Evolutionary conservation across 2,797 vertebrate genomes (phyloP), one percentile per base, ranked within the genome.

Genomic region (Poecile montanus): DNA sequence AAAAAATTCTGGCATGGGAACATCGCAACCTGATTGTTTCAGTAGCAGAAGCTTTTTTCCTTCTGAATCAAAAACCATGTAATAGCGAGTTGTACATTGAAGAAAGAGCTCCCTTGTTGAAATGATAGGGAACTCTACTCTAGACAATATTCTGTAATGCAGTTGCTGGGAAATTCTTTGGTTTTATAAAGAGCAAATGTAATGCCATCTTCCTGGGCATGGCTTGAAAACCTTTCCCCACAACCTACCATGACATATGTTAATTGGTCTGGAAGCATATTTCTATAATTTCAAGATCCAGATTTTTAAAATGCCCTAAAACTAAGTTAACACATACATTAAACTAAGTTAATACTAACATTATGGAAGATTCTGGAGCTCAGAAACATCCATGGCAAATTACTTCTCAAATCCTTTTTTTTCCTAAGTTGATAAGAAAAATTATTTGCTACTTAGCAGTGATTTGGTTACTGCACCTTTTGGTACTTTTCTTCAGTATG

Each of bases 1-100:
- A 7, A 92, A 90, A 71, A 79, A 30, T 85, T 95, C 91, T 92
- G 71, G 76, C 30, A 84, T 36, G 73, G 88, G 94, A 96, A 94
- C 92, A 94, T 93, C 0, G 0, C 88, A 97, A 84, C 89, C 89
- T 86, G 76, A 84, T 93, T 93, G 89, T 84, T 93, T 85, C 76
- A 92, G 85, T n/a, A 85, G 85, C 88, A 93, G 71, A 61, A 57
- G 17, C 42, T 23, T 66, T 61, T 87, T 89, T 86, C 62, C 14
- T 81, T 86, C 51, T 50, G 56, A 73, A 81, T n/a, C 16, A 73
- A 74, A 89, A 71, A 57, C 21, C 7, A n/a, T 1, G 14, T 72
- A 63, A 18, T 68, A 73, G 42, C 20, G 34, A 67, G 21, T 70
- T 75, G 63, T 66, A 73, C 1, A 1, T 38, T 87, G 61, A 89